Percentiles rank a stretch among this genome's conserved stretches.
Evolutionary conservation across 2,113 vertebrate genomes (phyloP).

Genomic region (Vulpes ferrilata): DNA sequence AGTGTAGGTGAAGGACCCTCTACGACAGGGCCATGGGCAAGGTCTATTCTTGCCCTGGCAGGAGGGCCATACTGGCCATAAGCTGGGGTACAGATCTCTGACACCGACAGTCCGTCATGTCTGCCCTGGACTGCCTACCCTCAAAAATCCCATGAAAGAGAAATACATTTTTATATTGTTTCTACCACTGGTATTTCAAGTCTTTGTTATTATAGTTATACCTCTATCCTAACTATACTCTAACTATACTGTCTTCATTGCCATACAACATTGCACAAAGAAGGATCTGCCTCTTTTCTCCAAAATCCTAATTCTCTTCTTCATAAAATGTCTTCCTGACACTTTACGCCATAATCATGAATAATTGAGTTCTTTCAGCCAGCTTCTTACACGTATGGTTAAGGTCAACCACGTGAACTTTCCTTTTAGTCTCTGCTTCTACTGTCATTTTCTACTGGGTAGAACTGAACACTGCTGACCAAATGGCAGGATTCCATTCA

Average conservation of each 20-base stretch:
- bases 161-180: conserved; percentile 1
- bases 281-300: neutral
- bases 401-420: neutral
- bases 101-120: neutral
- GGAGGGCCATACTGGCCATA: neutral
- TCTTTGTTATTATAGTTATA: neutral
- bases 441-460: neutral
- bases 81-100: neutral
- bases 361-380: neutral
- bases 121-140: neutral
- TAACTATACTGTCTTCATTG: neutral
- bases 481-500: neutral
- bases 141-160: neutral
- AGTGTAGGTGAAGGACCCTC: neutral
- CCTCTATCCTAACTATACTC: neutral
- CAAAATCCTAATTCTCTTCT: neutral
- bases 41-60: neutral
- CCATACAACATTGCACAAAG: neutral
- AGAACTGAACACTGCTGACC: neutral
- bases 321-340: neutral
- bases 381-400: neutral
- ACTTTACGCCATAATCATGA: neutral
- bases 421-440: neutral
- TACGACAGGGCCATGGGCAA: neutral
- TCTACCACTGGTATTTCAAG: neutral